Base-by-base conservation (phyloP, 2,797 vertebrate species). In the Gymnoscopelus microlampas region DNA sequence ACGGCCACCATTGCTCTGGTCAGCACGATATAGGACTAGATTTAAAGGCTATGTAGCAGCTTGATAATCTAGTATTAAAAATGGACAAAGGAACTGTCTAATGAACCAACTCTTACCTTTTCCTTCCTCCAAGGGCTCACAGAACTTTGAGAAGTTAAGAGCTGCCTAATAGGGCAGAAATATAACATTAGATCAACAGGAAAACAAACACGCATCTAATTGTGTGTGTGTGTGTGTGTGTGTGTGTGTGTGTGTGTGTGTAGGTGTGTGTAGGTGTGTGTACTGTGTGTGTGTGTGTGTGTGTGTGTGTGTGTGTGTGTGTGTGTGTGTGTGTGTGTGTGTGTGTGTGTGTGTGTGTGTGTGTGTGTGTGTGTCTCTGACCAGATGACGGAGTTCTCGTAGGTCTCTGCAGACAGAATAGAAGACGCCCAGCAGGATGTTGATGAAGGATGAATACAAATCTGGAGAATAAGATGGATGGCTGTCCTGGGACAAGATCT, bases 341-440 rank as follows among this genome's bases (percentile, higher is more conserved):
- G 2, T 24, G 5, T 57, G 63, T 50, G 10, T 47, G 5, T 35
- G 29, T 4, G 39, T 64, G 64, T 26, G 11, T 63, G 39, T 48
- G 53, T 23, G 23, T 24, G 12, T 55, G 11, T 24, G 24, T 59
- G 69, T 2, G 49, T 48, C 49, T 75, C 95, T 94, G 81, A 99
- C 98, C 95, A 99, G 91, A 91, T 98, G 96, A 8, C 92, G 94
- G 49, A 99, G 96, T 81, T 99, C 98, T 73, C 96, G 93, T 81
- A 99, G 93, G 89, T 99, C 97, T 67, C 97, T 93, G 81, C 97
- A 99, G 56, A 97, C 97, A 0, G 96, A 94, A 84, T 96, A 98
- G 84, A 99, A 99, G 72, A 99, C 97, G 61, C 97, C 97, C 85
- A 99, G 95, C 60, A 99, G 92, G 90, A 99, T 98, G 90, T 97